Conservation (phyloP, 2,797 vertebrate species). For the Hemitrygon akajei region DNA sequence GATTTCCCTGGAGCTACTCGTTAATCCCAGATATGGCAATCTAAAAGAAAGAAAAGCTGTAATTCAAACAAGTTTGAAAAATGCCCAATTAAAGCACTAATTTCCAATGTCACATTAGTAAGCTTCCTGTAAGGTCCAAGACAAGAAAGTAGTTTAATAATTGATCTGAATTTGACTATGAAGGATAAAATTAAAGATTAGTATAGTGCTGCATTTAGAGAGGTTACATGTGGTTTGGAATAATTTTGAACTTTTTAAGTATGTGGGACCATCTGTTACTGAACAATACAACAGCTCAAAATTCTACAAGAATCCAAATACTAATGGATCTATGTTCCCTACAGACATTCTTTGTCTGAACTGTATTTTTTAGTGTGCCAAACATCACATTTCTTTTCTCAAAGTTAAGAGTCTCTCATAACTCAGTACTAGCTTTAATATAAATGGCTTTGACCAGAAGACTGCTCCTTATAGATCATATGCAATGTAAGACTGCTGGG, state of each 20-base stretch:
- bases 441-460: not conserved
- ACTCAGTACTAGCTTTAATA: not conserved
- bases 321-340: not conserved
- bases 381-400: not conserved
- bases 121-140: not conserved
- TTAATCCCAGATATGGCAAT: too few relatives aligned
- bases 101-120: conserved; percentile 5
- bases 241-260: not conserved
- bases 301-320: conserved; percentile 5
- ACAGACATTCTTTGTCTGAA: not conserved
- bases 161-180: not conserved
- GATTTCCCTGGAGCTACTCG: not conserved
- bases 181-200: not conserved
- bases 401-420: not conserved
- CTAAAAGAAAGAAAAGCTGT: not conserved
- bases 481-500: not conserved
- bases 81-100: not conserved
- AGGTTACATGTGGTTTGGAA: not conserved
- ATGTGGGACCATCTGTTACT: not conserved
- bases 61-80: not conserved
- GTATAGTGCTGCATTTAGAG: not conserved
- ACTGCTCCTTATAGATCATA: not conserved
- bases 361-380: not conserved
- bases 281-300: conserved; percentile 32
- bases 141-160: not conserved